Conservation (phyloP, 2,888 invertebrate genomes). For the Pseudoips prasinana region DNA sequence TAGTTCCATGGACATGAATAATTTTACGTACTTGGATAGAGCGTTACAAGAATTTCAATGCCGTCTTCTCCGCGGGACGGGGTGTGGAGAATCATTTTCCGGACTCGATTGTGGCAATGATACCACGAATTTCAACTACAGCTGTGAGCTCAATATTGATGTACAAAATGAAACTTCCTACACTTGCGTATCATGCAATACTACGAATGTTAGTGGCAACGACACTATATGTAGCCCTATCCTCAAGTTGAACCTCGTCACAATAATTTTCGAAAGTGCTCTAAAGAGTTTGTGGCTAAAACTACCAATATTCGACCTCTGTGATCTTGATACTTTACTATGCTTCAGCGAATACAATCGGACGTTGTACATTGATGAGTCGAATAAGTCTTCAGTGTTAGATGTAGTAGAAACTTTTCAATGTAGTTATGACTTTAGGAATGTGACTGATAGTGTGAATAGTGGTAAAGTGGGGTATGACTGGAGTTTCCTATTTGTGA, state of each 20-base stretch:
- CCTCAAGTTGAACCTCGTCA: slow-evolving; percentile 67
- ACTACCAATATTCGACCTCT: slow-evolving; percentile 54
- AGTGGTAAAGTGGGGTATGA: slow-evolving; percentile 78
- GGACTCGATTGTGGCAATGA: slow-evolving; percentile 56
- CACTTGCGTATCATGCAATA: slow-evolving; percentile 57
- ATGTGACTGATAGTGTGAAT: slow-evolving; percentile 42
- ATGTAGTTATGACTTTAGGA: slow-evolving; percentile 62
- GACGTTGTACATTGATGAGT: slow-evolving; percentile 60
- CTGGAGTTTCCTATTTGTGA: slow-evolving; percentile 92
- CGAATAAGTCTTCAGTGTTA: slow-evolving; percentile 39
- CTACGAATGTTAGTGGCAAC: slow-evolving; percentile 54
- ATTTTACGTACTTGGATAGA: slow-evolving; percentile 54
- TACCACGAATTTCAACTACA: slow-evolving; percentile 41
- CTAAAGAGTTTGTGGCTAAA: slow-evolving; percentile 66
- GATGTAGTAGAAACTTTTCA: slow-evolving; percentile 53
- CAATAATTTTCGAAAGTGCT: slow-evolving; percentile 65
- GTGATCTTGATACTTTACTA: slow-evolving; percentile 57
- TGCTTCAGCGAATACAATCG: slow-evolving; percentile 56
- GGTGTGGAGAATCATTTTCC: slow-evolving; percentile 46
- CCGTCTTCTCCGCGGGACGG: slow-evolving; percentile 46
- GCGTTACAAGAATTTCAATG: slow-evolving; percentile 62
- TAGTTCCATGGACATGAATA: slow-evolving; percentile 61
- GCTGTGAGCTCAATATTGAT: slow-evolving; percentile 64
- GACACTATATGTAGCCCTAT: slow-evolving; percentile 60
- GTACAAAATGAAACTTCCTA: slow-evolving; percentile 75